phyloP scores from a whole-genome alignment of 2,113 vertebrate species.

The Pomatorhinus ruficollis region DNA sequence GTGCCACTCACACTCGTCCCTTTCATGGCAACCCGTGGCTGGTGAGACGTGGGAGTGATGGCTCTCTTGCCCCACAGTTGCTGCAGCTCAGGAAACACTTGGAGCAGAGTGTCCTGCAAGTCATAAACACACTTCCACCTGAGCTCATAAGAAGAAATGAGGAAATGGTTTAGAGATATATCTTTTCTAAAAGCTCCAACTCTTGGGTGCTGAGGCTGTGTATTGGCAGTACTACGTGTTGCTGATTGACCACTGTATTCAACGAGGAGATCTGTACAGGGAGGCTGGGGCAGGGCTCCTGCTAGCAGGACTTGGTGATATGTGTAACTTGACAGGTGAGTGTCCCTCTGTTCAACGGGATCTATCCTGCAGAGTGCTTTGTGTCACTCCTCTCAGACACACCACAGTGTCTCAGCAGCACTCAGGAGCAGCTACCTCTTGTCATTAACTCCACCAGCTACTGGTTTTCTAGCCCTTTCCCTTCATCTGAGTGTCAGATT shows the following conservation, averaged over 20 bases:
- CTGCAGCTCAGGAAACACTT: not conserved
- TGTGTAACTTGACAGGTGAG: not conserved
- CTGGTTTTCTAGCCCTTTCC: conserved; percentile 45
- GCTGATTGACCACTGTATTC: not conserved
- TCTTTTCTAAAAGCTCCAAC: not conserved
- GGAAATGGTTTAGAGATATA: not conserved
- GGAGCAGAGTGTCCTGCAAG: not conserved
- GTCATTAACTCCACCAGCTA: conserved; percentile 34
- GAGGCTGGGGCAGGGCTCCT: not conserved
- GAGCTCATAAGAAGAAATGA: not conserved
- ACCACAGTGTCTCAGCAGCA: not conserved
- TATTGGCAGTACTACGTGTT: fast-evolving
- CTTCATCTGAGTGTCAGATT: conserved; percentile 38
- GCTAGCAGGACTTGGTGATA: not conserved
- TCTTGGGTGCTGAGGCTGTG: not conserved
- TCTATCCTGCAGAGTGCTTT: not conserved
- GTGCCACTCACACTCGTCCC: not conserved
- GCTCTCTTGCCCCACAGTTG: not conserved
- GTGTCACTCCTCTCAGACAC: not conserved
- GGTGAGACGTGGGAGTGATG: not conserved
- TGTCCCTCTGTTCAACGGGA: not conserved
- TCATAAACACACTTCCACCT: not conserved
- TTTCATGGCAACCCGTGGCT: not conserved
- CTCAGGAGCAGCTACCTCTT: not conserved
- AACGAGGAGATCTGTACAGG: not conserved